These are phyloP conservation scores for Thamnophis elegans DNA, from an alignment of 2,797 vertebrate genomes.

Conservation along the genomic window DNA sequence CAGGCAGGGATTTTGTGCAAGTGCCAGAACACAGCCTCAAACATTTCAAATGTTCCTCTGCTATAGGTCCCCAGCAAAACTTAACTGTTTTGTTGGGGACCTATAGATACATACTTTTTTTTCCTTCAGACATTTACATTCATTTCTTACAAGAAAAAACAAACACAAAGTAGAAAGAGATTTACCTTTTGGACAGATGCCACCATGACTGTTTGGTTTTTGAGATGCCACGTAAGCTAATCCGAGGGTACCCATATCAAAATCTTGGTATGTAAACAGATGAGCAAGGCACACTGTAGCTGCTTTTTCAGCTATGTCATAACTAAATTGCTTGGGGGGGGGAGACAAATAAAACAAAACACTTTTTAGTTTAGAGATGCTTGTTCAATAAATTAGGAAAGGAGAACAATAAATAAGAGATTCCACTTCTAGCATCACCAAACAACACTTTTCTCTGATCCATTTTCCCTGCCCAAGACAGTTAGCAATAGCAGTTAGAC, in stretches of 20 bases:
- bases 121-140: neutral
- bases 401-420: neutral
- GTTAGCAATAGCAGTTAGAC: too few relatives aligned
- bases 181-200: slow-evolving; percentile 93
- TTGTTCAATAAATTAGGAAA: neutral
- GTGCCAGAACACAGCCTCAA: neutral
- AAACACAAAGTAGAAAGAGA: neutral
- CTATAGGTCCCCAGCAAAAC: neutral
- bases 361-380: neutral
- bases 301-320: slow-evolving; percentile 90
- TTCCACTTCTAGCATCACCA: neutral
- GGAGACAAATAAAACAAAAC: neutral
- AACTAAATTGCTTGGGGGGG: slow-evolving; percentile 89
- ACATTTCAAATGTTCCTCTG: neutral
- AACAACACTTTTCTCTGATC: neutral
- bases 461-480: neutral
- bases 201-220: slow-evolving; percentile 87
- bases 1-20: neutral
- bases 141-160: neutral
- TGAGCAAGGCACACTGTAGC: slow-evolving; percentile 93
- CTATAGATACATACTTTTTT: neutral
- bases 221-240: slow-evolving; percentile 95
- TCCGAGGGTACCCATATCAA: slow-evolving; percentile 94
- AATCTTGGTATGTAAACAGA: slow-evolving; percentile 98
- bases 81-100: neutral